Base-by-base conservation (phyloP, 2,797 vertebrate genomes). In the Neopelma chrysocephalum region DNA sequence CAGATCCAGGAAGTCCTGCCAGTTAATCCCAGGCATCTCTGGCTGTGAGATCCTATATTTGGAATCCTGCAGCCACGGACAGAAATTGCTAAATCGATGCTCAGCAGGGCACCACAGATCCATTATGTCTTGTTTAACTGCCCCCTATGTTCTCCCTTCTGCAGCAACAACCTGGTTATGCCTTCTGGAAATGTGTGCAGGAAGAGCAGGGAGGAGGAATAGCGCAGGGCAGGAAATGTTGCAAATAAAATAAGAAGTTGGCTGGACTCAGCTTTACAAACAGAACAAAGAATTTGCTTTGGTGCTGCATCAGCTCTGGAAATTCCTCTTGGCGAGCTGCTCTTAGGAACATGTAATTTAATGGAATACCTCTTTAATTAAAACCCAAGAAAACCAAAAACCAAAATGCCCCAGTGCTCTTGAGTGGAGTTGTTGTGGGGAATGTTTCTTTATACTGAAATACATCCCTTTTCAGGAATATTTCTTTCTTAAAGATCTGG, bases 91-190 rank as follows among this genome's bases (percentile, higher is more conserved):
- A 83, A 95, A 83, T 72, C 9, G 1, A 43, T 86, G 65, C 85
- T 83, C 89, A 93, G 89, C 87, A 45, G 73, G 95, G 73, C 56
- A 86, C 56, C 89, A 60, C 40, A 53, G 85, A 82, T 88, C 91
- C 80, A 57, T 95, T 88, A 53, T 64, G 43, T 38, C 66, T 78
- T 71, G 61, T 62, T 90, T 81, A 79, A 48, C 54, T 83, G 42
- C 60, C 45, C 72, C 18, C 78, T 19, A 2, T 6, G 16, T 53
- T 77, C n/a, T 93, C n/a, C 66, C 65, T 94, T 88, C 87, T 88
- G 82, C 65, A 91, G 89, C 85, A 91, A 5, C 40, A 86, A 51
- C 72, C 42, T 60, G 54, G 26, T 32, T 51, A 0, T 58, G 27
- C 87, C 85, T 95, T 53, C 77, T 91, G 89, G 62, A 93, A 92